phyloP scores from a whole-genome alignment of 2,113 vertebrate genomes.

The Microcebus lehilahytsara region DNA sequence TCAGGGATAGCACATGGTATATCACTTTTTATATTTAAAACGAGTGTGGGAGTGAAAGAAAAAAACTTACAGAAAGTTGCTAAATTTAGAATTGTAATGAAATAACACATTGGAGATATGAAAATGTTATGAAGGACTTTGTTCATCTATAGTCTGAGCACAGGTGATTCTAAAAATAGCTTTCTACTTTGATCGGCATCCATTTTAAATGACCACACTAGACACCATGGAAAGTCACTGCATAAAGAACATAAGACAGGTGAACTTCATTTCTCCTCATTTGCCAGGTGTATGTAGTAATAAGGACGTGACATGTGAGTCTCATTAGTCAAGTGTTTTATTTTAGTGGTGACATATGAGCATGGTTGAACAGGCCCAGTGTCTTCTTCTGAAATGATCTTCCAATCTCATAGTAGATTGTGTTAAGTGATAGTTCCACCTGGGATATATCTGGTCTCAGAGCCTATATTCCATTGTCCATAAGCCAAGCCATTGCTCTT shows the following conservation, averaged over 20 bases:
- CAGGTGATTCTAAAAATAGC: too few relatives aligned
- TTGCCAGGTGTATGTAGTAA: fast-evolving
- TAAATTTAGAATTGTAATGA: neutral
- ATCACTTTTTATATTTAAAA: neutral
- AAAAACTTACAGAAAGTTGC: too few relatives aligned
- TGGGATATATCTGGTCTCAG: fast-evolving
- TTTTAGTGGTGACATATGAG: neutral
- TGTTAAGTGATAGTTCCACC: fast-evolving
- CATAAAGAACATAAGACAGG: fast-evolving
- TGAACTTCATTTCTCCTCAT: fast-evolving
- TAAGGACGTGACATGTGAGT: fast-evolving
- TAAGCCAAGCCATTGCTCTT: neutral
- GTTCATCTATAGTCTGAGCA: neutral
- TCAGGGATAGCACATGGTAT: neutral
- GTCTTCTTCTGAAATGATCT: neutral
- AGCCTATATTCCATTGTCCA: fast-evolving
- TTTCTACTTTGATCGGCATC: fast-evolving
- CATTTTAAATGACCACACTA: fast-evolving
- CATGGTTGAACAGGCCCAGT: fast-evolving
- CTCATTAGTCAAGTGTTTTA: neutral
- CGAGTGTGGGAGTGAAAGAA: neutral
- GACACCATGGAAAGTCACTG: neutral
- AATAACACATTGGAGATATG: neutral
- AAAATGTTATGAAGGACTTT: neutral
- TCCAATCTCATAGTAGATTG: too few relatives aligned